These are phyloP conservation scores for mouse (Mus musculus) DNA, from an alignment of 2,113 vertebrate genomes.

Conservation along the genomic window DNA sequence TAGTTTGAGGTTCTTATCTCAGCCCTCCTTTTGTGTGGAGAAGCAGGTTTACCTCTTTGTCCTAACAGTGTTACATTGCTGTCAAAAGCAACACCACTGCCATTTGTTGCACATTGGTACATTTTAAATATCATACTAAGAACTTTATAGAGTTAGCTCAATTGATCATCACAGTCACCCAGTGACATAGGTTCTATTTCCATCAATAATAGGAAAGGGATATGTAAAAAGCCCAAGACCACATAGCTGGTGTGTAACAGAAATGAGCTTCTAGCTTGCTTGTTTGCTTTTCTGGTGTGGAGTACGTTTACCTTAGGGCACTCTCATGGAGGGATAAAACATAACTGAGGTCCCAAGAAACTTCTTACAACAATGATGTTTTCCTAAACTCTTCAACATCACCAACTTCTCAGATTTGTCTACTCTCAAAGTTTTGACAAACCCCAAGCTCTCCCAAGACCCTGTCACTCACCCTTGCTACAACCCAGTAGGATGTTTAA, in stretches of 20 bases:
- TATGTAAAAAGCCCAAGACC: neutral
- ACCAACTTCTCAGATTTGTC: constrained; percentile 3
- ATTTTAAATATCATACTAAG: constrained; percentile 20
- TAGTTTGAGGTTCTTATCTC: neutral
- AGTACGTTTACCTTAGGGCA: neutral
- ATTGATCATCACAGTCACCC: neutral
- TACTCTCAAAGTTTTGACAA: constrained; percentile 55
- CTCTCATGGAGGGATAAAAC: neutral
- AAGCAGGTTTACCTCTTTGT: constrained; percentile 11
- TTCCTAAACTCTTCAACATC: constrained; percentile 45
- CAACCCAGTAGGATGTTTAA: constrained; percentile 14
- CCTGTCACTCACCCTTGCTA: constrained; percentile 22
- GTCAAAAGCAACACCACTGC: neutral
- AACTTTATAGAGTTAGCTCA: constrained; percentile 44
- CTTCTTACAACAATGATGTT: constrained; percentile 44
- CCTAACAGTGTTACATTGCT: neutral
- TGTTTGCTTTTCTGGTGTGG: constrained; percentile 28
- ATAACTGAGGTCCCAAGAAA: constrained; percentile 36
- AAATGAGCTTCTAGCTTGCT: neutral
- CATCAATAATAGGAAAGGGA: neutral
- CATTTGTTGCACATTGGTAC: neutral
- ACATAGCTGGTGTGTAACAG: neutral
- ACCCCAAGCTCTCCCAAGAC: constrained; percentile 29
- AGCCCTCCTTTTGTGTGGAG: constrained; percentile 14
- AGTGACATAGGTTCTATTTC: constrained; percentile 20